Percentiles rank a stretch among this genome's conserved stretches.
Evolutionary conservation across 2,797 vertebrate species (phyloP).

Genomic region (Aplochiton taeniatus): DNA sequence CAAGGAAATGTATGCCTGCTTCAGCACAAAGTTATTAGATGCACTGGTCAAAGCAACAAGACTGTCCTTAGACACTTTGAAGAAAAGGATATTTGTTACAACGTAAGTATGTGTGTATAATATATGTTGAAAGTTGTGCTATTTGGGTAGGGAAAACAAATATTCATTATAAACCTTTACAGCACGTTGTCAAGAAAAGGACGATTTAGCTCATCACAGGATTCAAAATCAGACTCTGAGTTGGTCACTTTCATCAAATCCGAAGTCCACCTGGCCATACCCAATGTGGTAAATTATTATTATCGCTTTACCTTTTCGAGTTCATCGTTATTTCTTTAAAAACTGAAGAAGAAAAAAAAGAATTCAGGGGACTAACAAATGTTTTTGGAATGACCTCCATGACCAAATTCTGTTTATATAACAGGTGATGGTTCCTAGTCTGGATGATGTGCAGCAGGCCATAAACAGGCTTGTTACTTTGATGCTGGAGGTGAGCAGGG

Average conservation of each 20-base stretch:
- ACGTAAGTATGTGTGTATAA: conserved; percentile 62
- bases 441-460: conserved; percentile 79
- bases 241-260: conserved; percentile 71
- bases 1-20: conserved; percentile 74
- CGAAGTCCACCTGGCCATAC: conserved; percentile 76
- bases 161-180: conserved; percentile 29
- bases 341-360: neutral
- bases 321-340: neutral
- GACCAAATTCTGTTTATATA: neutral
- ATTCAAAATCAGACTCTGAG: conserved; percentile 40
- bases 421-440: conserved; percentile 79
- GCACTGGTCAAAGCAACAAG: conserved; percentile 78
- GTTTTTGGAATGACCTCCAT: neutral
- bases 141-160: too few relatives aligned
- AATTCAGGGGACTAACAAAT: neutral
- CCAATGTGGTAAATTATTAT: conserved; percentile 73
- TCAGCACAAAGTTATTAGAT: conserved; percentile 74
- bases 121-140: too few relatives aligned
- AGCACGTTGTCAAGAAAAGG: conserved; percentile 44
- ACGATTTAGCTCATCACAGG: conserved; percentile 27
- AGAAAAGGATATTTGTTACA: conserved; percentile 73
- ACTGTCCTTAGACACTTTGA: conserved; percentile 78
- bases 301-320: neutral
- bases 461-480: conserved; percentile 74
- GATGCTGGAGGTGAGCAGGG: conserved; percentile 78